Evolutionary conservation across 2,888 invertebrate species (phyloP).

Genomic region (Ophioninae sp.): DNA sequence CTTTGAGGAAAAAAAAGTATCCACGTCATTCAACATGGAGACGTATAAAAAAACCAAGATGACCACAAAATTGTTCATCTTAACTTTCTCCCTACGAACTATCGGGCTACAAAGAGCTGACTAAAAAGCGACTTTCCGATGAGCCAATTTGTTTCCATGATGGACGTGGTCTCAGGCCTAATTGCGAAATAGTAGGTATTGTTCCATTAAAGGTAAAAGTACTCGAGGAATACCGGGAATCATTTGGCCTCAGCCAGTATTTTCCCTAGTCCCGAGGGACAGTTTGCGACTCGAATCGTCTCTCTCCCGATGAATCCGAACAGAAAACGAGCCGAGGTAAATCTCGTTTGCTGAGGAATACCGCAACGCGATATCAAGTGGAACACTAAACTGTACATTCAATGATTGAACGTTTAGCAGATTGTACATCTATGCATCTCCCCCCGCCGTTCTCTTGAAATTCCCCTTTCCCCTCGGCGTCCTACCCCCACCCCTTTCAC

Average conservation of each 20-base stretch:
- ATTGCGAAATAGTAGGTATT: constrained; percentile 3
- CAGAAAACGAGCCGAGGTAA: constrained; percentile 38
- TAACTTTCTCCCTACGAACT: no score
- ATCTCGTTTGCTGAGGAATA: constrained; percentile 27
- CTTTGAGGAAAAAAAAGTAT: no score
- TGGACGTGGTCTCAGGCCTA: not conserved
- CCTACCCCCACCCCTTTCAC: not conserved
- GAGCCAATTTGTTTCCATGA: no score
- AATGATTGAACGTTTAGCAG: constrained; percentile 23
- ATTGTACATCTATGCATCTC: constrained; percentile 5
- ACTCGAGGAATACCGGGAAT: constrained; percentile 33
- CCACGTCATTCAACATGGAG: no score
- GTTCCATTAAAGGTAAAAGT: constrained; percentile 18
- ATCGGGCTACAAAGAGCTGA: no score
- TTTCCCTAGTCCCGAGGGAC: constrained; percentile 47
- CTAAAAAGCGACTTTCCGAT: no score
- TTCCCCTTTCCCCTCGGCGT: no score
- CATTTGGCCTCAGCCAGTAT: constrained; percentile 32
- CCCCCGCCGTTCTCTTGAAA: not conserved
- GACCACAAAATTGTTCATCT: no score
- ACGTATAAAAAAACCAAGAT: no score
- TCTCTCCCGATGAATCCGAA: constrained; percentile 40
- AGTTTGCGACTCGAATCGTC: constrained; percentile 50
- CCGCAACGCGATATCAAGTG: not conserved
- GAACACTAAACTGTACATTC: constrained; percentile 19